These are phyloP conservation scores for Nomada ferruginata DNA, from an alignment of 2,888 invertebrate species.

Conservation along the genomic window DNA sequence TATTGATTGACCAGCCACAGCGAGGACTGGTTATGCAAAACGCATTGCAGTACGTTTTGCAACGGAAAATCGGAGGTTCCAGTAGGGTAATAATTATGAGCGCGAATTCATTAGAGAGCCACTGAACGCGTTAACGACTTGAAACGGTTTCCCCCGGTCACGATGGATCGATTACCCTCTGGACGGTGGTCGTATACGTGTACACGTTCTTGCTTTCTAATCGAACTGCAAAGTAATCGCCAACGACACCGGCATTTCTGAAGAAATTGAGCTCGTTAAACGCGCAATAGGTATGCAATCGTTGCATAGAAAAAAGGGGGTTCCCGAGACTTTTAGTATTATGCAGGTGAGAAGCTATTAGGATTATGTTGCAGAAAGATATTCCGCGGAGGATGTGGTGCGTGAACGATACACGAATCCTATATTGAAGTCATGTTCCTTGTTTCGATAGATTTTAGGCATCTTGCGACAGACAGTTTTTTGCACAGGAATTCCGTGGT, in stretches of 20 bases:
- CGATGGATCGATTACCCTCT: not conserved
- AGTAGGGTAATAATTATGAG: constrained; percentile 24
- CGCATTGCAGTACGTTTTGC: constrained; percentile 39
- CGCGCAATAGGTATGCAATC: not conserved
- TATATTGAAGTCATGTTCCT: constrained; percentile 36
- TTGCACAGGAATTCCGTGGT: not conserved
- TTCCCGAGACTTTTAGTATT: not conserved
- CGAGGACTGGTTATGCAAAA: constrained; percentile 69
- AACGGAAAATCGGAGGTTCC: constrained; percentile 33
- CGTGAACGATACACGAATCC: constrained; percentile 55
- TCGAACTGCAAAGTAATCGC: not conserved
- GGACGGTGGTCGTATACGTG: not conserved
- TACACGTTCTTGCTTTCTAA: constrained; percentile 17
- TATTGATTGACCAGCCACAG: constrained; percentile 39
- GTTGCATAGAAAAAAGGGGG: too few relatives aligned
- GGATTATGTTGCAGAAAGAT: not conserved
- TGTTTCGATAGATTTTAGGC: constrained; percentile 32
- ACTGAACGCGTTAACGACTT: constrained; percentile 5
- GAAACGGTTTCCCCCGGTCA: not conserved
- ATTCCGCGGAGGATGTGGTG: constrained; percentile 48
- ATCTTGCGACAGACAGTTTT: not conserved
- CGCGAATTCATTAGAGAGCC: constrained; percentile 34
- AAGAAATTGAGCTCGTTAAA: not conserved
- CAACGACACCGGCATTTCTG: not conserved
- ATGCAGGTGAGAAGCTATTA: not conserved